Evolutionary conservation across 2,113 vertebrate species (phyloP), one percentile per base, ranked within the genome.

Genomic region (Scolopax mira): DNA sequence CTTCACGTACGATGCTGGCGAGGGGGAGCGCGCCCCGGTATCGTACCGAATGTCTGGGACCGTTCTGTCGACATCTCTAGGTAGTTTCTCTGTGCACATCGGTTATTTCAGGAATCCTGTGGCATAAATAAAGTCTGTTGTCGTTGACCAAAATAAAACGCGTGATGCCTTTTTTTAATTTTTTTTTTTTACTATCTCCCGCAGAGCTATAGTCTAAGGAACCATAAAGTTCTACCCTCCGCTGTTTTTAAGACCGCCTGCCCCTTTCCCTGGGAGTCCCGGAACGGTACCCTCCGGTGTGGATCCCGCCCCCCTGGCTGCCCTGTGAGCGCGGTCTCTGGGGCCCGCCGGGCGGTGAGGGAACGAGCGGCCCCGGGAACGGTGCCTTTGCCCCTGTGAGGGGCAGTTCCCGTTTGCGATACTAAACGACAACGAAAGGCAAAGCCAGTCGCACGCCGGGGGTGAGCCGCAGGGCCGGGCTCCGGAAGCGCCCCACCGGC

Each of bases 101-200:
- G 88, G 73, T 95, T 96, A 79, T 97, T 94, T 65, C 51, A 85
- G 52, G 94, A 95, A 74, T 62, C 79, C 79, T 90, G 96, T 95
- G 33, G 89, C 94, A 67, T 94, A 73, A 98, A 97, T 98, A 98
- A 98, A 98, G 90, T 93, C 93, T 96, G 85, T 95, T 64, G 79
- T 94, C 48, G 94, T 93, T 87, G 92, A 92, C 94, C 91, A 94
- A 65, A 44, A 21, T 30, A 18, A 55, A 52, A 15, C 0, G 10
- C 3, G 46, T 41, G 51, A 11, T 1, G 14, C 82, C 60, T 3
- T 81, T 78, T 69, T 31, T 37, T 31, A 6, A 10, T 46, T 21
- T 31, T 6, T 46, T 46, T 21, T 46, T 44, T 18, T 18, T 61
- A 17, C 27, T 37, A 15, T 11, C 14, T 13, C 2, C 1, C 22